phyloP scores from a whole-genome alignment of 2,888 invertebrate species.

The Lysandra coridon region DNA sequence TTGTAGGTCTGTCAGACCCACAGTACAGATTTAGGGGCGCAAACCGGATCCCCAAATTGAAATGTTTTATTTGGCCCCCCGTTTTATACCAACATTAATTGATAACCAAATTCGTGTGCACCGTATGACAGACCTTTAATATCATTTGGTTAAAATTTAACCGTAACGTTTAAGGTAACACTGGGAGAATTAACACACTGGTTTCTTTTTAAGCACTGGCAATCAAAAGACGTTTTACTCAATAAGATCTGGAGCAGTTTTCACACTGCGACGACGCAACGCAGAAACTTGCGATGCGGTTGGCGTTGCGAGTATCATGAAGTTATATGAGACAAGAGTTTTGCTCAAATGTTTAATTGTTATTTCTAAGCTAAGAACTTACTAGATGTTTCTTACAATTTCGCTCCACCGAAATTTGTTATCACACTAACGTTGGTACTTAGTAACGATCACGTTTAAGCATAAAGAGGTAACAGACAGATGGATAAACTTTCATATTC shows the following conservation, averaged over 20 bases:
- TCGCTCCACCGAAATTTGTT: too few species aligned
- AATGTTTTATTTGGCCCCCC: constrained; percentile 76
- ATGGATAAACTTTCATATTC: not conserved
- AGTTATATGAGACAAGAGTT: not conserved
- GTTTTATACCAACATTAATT: constrained; percentile 76
- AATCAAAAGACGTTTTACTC: not conserved
- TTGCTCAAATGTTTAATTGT: not conserved
- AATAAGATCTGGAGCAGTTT: not conserved
- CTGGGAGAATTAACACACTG: constrained; percentile 4
- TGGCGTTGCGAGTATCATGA: not conserved
- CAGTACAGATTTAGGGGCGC: constrained; percentile 73
- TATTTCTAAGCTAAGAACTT: too few species aligned
- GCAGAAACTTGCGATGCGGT: not conserved
- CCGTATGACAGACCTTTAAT: constrained; percentile 64
- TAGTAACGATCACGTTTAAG: too few species aligned
- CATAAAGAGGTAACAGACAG: not conserved
- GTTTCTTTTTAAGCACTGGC: not conserved
- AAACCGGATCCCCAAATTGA: constrained; percentile 80
- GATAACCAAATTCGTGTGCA: constrained; percentile 71
- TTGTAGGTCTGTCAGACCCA: constrained; percentile 74
- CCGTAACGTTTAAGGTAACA: constrained; percentile 62
- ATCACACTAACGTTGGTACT: too few species aligned
- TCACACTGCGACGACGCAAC: not conserved
- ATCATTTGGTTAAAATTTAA: constrained; percentile 75
- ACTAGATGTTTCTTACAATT: too few species aligned